Conservation (phyloP, 2,113 vertebrate genomes). For the Lontra canadensis region DNA sequence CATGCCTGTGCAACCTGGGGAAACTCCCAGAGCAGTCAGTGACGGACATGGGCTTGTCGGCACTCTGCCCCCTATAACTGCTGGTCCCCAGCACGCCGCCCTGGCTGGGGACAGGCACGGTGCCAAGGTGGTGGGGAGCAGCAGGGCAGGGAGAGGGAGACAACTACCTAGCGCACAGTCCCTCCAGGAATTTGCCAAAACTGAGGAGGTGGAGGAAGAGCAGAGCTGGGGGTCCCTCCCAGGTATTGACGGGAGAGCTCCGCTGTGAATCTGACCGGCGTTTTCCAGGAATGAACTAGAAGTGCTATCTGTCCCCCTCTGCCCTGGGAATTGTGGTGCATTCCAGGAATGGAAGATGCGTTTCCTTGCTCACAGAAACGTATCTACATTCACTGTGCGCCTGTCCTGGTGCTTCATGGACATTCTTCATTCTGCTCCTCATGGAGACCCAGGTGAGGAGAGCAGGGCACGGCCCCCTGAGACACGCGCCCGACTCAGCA, state of each 20-base stretch:
- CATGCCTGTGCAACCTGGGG: not conserved
- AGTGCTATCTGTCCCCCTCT: not conserved
- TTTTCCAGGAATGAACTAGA: not conserved
- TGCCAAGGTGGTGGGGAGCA: not conserved
- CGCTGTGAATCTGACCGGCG: accelerated
- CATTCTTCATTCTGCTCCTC: not conserved
- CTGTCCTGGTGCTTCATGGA: not conserved
- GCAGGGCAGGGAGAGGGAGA: not conserved
- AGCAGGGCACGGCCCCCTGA: not conserved
- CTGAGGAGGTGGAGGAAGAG: not conserved
- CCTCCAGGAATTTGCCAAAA: not conserved
- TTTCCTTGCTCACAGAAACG: not conserved
- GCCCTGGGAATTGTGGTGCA: not conserved
- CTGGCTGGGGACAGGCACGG: not conserved
- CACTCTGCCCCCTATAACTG: not conserved
- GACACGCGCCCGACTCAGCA: not conserved
- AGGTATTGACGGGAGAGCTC: not conserved
- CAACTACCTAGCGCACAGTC: not conserved
- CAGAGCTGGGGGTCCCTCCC: no score
- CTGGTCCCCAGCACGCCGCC: not conserved
- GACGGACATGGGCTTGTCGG: not conserved
- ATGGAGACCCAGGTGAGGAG: not conserved
- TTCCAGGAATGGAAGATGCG: not conserved
- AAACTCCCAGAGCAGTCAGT: not conserved
- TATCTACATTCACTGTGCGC: not conserved